These are phyloP conservation scores for Melanaphis sacchari DNA, from an alignment of 1,140 invertebrate genomes.

Conservation along the genomic window DNA sequence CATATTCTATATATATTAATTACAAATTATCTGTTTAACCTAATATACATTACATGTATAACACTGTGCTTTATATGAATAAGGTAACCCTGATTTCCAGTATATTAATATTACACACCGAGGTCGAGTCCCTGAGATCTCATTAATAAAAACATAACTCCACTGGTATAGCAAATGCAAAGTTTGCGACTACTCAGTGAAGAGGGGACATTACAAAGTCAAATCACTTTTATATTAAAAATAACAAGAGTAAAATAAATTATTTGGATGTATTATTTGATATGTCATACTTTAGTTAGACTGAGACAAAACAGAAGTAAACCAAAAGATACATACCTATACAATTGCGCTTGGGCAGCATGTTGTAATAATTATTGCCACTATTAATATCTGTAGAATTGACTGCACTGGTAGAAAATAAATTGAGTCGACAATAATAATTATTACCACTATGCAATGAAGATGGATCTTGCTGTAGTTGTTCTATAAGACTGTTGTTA, in stretches of 20 bases:
- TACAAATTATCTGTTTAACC: no score
- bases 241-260: not conserved
- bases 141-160: no score
- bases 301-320: not conserved
- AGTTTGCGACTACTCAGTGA: no score
- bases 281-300: not conserved
- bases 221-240: not conserved
- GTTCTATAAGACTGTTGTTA: slow-evolving; percentile 73
- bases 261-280: not conserved
- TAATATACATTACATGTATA: no score
- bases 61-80: no score
- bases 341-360: slow-evolving; percentile 45
- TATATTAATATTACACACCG: no score
- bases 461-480: not conserved
- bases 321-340: slow-evolving; percentile 1
- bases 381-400: not conserved
- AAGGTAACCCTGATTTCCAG: no score
- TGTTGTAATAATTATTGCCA: slow-evolving; percentile 28
- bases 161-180: no score
- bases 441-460: not conserved
- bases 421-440: not conserved
- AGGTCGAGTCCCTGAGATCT: no score
- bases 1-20: no score
- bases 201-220: no score
- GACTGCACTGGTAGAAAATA: slow-evolving; percentile 58